These are phyloP conservation scores for Punctoribates punctum DNA, from an alignment of 2,888 invertebrate genomes.

Conservation along the genomic window DNA sequence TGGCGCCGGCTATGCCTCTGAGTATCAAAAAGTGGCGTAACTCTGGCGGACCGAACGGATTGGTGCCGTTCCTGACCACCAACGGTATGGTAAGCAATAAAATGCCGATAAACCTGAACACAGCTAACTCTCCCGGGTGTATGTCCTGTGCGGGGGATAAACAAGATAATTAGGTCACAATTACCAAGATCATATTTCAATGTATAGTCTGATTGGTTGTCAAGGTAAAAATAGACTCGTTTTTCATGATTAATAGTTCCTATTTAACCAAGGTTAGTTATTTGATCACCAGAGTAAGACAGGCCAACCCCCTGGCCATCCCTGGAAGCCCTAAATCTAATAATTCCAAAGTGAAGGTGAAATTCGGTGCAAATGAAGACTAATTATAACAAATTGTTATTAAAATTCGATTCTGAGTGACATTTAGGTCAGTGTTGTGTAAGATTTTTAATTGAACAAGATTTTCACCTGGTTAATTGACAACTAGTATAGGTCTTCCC, in stretches of 20 bases:
- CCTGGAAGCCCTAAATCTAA: too few relatives aligned
- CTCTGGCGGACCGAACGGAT: constrained; percentile 70
- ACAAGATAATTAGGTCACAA: too few relatives aligned
- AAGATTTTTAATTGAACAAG: too few relatives aligned
- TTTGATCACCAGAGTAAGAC: too few relatives aligned
- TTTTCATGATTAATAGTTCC: too few relatives aligned
- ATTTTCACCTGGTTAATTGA: too few relatives aligned
- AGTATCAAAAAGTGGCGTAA: constrained; percentile 71
- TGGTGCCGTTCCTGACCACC: constrained; percentile 72
- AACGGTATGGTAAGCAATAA: constrained; percentile 81
- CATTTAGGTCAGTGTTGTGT: background rate
- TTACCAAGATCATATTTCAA: too few relatives aligned
- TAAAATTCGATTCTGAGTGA: background rate
- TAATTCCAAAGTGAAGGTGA: too few relatives aligned
- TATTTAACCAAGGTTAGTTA: too few relatives aligned
- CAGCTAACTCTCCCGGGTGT: constrained; percentile 81
- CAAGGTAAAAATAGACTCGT: too few relatives aligned
- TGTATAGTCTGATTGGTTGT: too few relatives aligned
- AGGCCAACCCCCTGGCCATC: background rate
- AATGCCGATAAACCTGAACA: constrained; percentile 81
- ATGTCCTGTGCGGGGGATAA: constrained; percentile 58
- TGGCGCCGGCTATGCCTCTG: constrained; percentile 81
- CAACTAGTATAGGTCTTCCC: too few relatives aligned
- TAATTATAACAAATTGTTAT: background rate
- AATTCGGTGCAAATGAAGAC: background rate